Base-by-base conservation (phyloP, 92 coral and sea anemone genomes). In the Nematostella vectensis region DNA sequence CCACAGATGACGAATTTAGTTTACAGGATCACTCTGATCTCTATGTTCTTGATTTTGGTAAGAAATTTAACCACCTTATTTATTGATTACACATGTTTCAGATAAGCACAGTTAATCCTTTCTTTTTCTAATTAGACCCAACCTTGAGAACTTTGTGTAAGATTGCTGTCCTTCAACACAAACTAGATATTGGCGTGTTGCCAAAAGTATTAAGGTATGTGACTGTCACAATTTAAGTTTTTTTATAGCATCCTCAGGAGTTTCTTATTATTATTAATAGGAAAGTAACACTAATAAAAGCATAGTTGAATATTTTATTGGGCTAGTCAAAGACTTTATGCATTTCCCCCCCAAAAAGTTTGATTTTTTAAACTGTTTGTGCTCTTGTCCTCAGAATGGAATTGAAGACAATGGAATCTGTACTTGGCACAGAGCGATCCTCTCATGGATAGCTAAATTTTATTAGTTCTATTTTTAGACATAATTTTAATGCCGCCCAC, bases 21-120 rank as follows among this genome's bases (percentile, higher is more conserved):
- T 80, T 89, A 3, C 89, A 83, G 54, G 97, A 89, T 33, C 97
- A 89, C 47, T 80, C 88, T 2, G 97, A 89, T 53, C 69, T 89
- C 29, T 89, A 62, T 59, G 71, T 89, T 38, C 74, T 89, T 3
- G 97, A 89, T 65, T 77, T 89, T 45, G 76, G 97, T 89, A 74
- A 77, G 96, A 54, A 15, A 3, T 31, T 28, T 2, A 11, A 6
- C 19, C 1, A 45, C 17, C n/a, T n/a, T n/a, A 9, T 38, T 0
- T n/a, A 39, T 45, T 17, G 22, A 28, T 10, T 31, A 6, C 11
- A 11, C 17, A 45, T 45, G 23, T 45, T 45, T 45, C 23, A 11
- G 11, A n/a, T 8, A 45, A 45, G 40, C 40, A 33, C 8, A 33
- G 40, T 33, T 33, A 33, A 33, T 15, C 40, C 40, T 33, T 6